Base-by-base conservation (phyloP, 1,140 invertebrate genomes). In the Zaprionus gabonicus region DNA sequence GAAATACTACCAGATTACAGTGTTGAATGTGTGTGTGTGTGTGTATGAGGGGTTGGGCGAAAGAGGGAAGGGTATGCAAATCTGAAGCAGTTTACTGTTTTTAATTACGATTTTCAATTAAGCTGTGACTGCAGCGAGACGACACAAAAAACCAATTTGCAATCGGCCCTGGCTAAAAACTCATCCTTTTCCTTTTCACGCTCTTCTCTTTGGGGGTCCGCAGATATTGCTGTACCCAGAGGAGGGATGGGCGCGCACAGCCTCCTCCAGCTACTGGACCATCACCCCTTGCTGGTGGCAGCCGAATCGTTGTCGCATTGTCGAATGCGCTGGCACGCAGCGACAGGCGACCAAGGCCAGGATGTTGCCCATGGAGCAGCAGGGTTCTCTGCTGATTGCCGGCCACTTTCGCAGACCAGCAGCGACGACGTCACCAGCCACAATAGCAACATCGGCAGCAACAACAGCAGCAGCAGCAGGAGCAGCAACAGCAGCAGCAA, bases 281-380 rank as follows among this genome's bases (percentile, higher is more conserved):
- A 94, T 98, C 75, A 96, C 96, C 88, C 96, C 96, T 53, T 96
- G 96, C 81, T 97, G 96, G 96, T 98, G 97, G 97, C 96, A 96
- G 71, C 94, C 95, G 51, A 96, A 95, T 76, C 94, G 96, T 13
- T 97, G 97, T 93, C 96, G 96, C 93, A 96, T 98, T 67, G 95
- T 97, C 25, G 97, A 97, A 93, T 96, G 96, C 31, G 95, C 96
- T 57, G 97, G 97, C 56, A 96, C 96, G 46, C 95, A 96, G 93
- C 95, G 96, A 94, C 95, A 95, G 78, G 96, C 95, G 67, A 96
- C 96, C 20, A 95, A 96, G 71, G 97, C 96, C 0, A 96, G 96
- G 91, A 96, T 97, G 95, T 94, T 96, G 38, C 95, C 96, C 82
- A 95, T 95, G 72, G 96, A 96, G 46, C 91, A 92, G 73, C 95